A percentile compares a stretch with the other conserved stretches of the same genome.
Conservation (phyloP, 2,113 vertebrate species). For the Centropristis striata region DNA sequence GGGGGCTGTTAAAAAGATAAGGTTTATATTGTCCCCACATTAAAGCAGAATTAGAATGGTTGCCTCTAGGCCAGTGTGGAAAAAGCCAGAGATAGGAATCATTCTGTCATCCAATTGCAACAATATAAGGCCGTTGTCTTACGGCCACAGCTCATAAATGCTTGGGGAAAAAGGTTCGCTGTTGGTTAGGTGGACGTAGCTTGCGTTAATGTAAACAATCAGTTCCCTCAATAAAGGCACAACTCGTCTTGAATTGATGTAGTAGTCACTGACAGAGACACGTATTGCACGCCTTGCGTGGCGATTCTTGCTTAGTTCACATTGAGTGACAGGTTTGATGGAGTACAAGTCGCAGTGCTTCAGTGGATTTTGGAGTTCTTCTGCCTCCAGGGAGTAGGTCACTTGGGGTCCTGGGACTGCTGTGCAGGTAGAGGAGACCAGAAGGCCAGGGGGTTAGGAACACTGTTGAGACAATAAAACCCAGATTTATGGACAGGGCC, state of each 20-base stretch:
- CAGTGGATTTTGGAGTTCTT: slow-evolving; percentile 39
- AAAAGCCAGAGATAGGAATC: slow-evolving; percentile 62
- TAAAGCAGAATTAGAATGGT: slow-evolving; percentile 61
- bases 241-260: background rate
- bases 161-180: slow-evolving; percentile 4
- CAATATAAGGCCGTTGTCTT: slow-evolving; percentile 31
- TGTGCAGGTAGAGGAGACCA: slow-evolving; percentile 37
- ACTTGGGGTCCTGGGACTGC: slow-evolving; percentile 43
- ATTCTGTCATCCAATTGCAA: slow-evolving; percentile 20
- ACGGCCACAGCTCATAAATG: slow-evolving; percentile 37
- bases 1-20: slow-evolving; percentile 76
- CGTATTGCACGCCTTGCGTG: background rate
- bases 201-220: background rate
- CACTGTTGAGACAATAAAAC: slow-evolving; percentile 64
- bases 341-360: slow-evolving; percentile 40
- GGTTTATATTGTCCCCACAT: slow-evolving; percentile 69
- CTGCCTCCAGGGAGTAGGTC: slow-evolving; percentile 55
- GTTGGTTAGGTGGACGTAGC: background rate
- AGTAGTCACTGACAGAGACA: background rate
- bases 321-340: slow-evolving; percentile 34
- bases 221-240: background rate
- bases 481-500: slow-evolving; percentile 69
- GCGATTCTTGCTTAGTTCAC: background rate
- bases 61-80: slow-evolving; percentile 56
- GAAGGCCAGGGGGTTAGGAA: slow-evolving; percentile 60